A percentile compares a stretch with the other conserved stretches of the same genome.
phyloP scores from a whole-genome alignment of 1,140 invertebrate genomes.

The Leptinotarsa undecemlineata region DNA sequence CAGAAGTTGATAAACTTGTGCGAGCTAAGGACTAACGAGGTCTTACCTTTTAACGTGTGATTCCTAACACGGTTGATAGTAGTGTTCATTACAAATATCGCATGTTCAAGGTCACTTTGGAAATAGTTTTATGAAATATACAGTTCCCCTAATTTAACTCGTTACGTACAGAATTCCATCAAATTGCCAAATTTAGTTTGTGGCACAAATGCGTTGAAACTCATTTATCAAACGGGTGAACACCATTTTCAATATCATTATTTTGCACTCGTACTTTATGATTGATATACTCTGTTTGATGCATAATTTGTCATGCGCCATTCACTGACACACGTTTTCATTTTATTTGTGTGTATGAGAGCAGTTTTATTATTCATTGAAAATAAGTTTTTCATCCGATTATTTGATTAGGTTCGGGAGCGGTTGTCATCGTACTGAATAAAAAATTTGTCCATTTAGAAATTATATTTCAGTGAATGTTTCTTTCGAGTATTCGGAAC shows the following conservation, averaged over 20 bases:
- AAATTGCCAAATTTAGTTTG: not conserved
- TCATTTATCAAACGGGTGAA: not conserved
- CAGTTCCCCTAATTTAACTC: too few species aligned
- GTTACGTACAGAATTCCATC: not conserved
- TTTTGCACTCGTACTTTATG: constrained; percentile 2
- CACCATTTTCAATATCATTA: constrained; percentile 16
- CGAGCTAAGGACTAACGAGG: too few species aligned
- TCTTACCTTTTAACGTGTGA: too few species aligned
- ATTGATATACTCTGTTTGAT: constrained; percentile 14
- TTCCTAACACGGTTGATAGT: too few species aligned
- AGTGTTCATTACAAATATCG: too few species aligned
- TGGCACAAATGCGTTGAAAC: constrained; percentile 3
- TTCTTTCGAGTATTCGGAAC: too few species aligned
- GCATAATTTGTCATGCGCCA: constrained; percentile 10
- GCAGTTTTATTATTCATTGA: not conserved
- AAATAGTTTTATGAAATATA: too few species aligned
- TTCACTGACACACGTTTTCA: constrained; percentile 10
- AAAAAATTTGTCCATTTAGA: too few species aligned
- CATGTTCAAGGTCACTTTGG: too few species aligned
- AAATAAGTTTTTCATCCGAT: constrained; percentile 6
- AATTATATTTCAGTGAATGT: too few species aligned
- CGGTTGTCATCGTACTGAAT: too few species aligned
- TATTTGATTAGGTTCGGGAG: not conserved
- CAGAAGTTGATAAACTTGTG: too few species aligned
- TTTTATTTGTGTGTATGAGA: not conserved